Evolutionary conservation across 2,797 vertebrate genomes (phyloP).

Genomic region (Crax fasciolata): DNA sequence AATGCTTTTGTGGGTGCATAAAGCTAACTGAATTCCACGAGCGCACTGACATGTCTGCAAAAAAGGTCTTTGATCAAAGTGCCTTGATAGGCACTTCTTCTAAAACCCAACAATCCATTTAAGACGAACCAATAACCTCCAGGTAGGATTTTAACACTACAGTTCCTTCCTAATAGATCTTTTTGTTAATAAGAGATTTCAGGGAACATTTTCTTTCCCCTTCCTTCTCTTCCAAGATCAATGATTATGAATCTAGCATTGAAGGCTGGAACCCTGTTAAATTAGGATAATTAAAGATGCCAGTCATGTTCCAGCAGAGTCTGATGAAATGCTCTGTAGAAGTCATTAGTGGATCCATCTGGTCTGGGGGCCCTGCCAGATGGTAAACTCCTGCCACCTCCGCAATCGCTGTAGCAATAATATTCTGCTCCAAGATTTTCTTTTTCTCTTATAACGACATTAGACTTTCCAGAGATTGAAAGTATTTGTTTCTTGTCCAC

Average conservation of each 20-base stretch:
- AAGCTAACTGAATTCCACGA: slow-evolving; percentile 30
- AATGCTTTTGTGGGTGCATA: neutral
- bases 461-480: neutral
- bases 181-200: slow-evolving; percentile 18
- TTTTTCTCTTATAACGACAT: neutral
- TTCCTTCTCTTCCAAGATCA: slow-evolving; percentile 34
- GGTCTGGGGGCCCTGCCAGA: slow-evolving; percentile 78
- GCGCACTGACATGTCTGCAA: neutral
- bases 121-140: neutral
- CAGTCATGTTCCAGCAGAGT: slow-evolving; percentile 70
- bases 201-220: neutral
- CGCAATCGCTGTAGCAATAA: slow-evolving; percentile 53
- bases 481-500: neutral
- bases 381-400: slow-evolving; percentile 72
- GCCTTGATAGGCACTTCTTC: neutral
- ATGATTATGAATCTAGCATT: slow-evolving; percentile 40
- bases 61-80: neutral
- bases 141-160: neutral
- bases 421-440: neutral
- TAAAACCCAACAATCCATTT: neutral
- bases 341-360: slow-evolving; percentile 83
- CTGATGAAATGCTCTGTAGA: slow-evolving; percentile 78
- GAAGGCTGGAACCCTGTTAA: slow-evolving; percentile 61
- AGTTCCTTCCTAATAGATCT: neutral
- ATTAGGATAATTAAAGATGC: slow-evolving; percentile 78